A percentile compares a stretch with the other conserved stretches of the same genome.
These are phyloP conservation scores for Actinostola sp. DNA, from an alignment of 92 coral and sea anemone genomes.

Conservation along the genomic window DNA sequence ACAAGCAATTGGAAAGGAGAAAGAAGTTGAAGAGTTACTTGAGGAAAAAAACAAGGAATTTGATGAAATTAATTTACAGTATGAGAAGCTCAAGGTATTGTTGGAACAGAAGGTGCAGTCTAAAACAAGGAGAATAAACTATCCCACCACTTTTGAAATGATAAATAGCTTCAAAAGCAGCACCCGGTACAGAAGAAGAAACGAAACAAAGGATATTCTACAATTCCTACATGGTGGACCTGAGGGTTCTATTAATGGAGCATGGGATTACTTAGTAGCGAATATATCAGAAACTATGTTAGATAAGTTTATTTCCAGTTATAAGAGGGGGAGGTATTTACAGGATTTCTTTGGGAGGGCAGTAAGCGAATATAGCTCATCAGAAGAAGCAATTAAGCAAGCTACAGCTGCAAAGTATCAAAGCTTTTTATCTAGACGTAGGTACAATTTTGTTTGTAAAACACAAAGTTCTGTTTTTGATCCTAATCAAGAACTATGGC, in stretches of 20 bases:
- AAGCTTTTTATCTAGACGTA: conserved; percentile 39
- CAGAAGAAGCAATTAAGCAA: conserved; percentile 60
- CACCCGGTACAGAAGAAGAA: conserved; percentile 5
- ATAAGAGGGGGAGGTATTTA: conserved; percentile 59
- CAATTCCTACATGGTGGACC: conserved; percentile 60
- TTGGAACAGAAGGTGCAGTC: conserved; percentile 9
- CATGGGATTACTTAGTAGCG: conserved; percentile 69
- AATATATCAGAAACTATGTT: conserved; percentile 39
- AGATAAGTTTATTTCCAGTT: conserved; percentile 52
- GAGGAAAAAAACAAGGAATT: neutral
- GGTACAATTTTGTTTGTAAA: conserved; percentile 42
- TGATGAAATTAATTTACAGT: neutral
- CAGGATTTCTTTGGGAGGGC: conserved; percentile 77
- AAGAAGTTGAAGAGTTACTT: neutral
- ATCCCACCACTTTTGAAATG: conserved; percentile 5
- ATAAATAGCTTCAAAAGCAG: conserved; percentile 13
- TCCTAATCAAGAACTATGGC: conserved; percentile 49
- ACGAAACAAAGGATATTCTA: conserved; percentile 20
- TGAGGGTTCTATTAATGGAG: conserved; percentile 62
- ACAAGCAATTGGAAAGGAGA: neutral
- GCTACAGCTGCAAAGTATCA: conserved; percentile 52
- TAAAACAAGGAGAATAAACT: neutral
- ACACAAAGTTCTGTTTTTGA: conserved; percentile 55
- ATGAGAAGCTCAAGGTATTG: neutral
- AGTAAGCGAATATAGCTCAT: conserved; percentile 25